phyloP scores from a whole-genome alignment of 2,113 vertebrate genomes.

The Galemys pyrenaicus region DNA sequence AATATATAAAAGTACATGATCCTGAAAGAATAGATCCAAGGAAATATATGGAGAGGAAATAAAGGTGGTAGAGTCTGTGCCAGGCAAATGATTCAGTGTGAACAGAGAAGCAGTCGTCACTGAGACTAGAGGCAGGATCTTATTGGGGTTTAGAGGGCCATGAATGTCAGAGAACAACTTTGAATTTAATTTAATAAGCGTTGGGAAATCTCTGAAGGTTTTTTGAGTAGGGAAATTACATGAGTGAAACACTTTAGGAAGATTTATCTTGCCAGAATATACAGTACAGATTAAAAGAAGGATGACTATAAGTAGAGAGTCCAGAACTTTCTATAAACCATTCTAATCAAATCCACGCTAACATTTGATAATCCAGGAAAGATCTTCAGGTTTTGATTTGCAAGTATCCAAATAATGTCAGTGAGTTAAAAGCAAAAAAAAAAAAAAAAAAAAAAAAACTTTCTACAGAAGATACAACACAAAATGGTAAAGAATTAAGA shows the following conservation, averaged over 20 bases:
- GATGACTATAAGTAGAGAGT: neutral
- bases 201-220: neutral
- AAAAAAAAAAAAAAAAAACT: neutral
- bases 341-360: neutral
- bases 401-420: neutral
- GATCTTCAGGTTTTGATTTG: neutral
- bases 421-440: neutral
- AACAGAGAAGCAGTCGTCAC: neutral
- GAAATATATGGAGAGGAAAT: neutral
- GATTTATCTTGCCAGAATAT: neutral
- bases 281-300: neutral
- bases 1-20: neutral
- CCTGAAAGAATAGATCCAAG: neutral
- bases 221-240: neutral
- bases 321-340: neutral
- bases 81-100: neutral
- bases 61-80: neutral
- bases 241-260: neutral
- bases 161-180: neutral
- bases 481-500: neutral
- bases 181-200: conserved; percentile 36
- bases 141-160: neutral
- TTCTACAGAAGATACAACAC: neutral
- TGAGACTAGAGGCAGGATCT: neutral
- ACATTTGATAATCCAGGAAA: neutral